Conservation (phyloP, 2,888 invertebrate genomes). For the Amiota minor region DNA sequence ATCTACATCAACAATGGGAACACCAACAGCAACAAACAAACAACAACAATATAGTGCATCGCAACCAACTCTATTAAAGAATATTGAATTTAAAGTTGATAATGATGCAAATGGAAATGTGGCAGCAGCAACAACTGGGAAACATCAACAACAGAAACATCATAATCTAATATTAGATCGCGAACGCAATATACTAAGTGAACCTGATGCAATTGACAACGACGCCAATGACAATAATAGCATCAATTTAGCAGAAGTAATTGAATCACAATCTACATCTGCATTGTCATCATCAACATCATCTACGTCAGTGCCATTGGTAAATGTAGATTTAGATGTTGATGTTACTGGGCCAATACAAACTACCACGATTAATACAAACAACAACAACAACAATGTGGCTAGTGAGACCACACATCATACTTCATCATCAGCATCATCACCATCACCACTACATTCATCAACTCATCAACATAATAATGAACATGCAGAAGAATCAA, state of each 20-base stretch:
- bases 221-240: not conserved
- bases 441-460: constrained; percentile 40
- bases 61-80: not conserved
- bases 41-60: not conserved
- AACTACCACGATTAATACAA: constrained; percentile 24
- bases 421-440: constrained; percentile 29
- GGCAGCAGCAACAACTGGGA: constrained; percentile 6
- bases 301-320: constrained; percentile 37
- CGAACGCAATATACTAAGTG: not conserved
- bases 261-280: constrained; percentile 37
- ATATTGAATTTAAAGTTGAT: constrained; percentile 40
- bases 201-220: constrained; percentile 10
- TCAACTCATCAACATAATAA: constrained; percentile 18
- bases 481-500: constrained; percentile 44
- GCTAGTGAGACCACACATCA: constrained; percentile 1
- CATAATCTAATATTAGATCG: not conserved
- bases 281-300: constrained; percentile 35
- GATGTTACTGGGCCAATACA: not conserved
- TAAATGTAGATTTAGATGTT: constrained; percentile 34
- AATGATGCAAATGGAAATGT: constrained; percentile 11
- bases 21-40: constrained; percentile 30
- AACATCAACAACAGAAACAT: not conserved
- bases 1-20: constrained; percentile 15
- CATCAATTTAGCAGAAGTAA: constrained; percentile 42
- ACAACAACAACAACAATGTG: constrained; percentile 8